Percentiles rank a stretch among this genome's conserved stretches.
Evolutionary conservation across 2,797 vertebrate genomes (phyloP).

Genomic region (Ambastaia sidthimunki): DNA sequence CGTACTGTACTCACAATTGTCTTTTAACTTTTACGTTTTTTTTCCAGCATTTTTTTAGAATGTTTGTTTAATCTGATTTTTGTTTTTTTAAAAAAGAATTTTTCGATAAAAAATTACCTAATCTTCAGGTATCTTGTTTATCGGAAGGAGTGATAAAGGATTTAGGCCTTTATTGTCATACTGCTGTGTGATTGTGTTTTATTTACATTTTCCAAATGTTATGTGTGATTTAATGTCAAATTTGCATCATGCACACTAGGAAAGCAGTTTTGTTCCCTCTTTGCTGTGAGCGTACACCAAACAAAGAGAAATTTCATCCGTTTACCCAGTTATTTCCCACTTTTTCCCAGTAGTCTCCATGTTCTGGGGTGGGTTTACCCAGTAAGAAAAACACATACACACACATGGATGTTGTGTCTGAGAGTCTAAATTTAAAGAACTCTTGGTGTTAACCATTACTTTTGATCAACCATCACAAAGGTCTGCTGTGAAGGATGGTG

Average conservation of each 20-base stretch:
- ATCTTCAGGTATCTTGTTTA: constrained; percentile 65
- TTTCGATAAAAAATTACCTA: constrained; percentile 54
- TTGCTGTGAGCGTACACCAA: constrained; percentile 32
- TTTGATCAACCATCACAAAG: constrained; percentile 19
- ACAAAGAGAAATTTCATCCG: constrained; percentile 15
- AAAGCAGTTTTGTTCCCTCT: constrained; percentile 13
- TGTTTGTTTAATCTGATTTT: constrained; percentile 64
- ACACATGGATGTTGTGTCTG: not conserved
- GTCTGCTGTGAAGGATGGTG: constrained; percentile 12
- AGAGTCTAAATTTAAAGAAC: constrained; percentile 14
- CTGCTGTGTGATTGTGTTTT: constrained; percentile 63
- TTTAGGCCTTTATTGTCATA: constrained; percentile 61
- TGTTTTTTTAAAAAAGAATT: constrained; percentile 63
- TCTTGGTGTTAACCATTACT: not conserved
- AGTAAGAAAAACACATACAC: not conserved
- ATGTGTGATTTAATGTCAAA: constrained; percentile 13
- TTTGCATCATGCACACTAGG: constrained; percentile 30
- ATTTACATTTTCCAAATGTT: constrained; percentile 51
- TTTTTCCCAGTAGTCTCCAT: constrained; percentile 17
- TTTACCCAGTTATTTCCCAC: constrained; percentile 16
- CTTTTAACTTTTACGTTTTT: constrained; percentile 30
- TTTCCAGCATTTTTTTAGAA: constrained; percentile 59
- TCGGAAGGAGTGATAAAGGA: constrained; percentile 37
- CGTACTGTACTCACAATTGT: constrained; percentile 50
- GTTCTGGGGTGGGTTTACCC: constrained; percentile 7